Percentiles rank a stretch among this genome's conserved stretches.
Conservation (phyloP, 2,113 vertebrate genomes). For the Dascyllus trimaculatus region DNA sequence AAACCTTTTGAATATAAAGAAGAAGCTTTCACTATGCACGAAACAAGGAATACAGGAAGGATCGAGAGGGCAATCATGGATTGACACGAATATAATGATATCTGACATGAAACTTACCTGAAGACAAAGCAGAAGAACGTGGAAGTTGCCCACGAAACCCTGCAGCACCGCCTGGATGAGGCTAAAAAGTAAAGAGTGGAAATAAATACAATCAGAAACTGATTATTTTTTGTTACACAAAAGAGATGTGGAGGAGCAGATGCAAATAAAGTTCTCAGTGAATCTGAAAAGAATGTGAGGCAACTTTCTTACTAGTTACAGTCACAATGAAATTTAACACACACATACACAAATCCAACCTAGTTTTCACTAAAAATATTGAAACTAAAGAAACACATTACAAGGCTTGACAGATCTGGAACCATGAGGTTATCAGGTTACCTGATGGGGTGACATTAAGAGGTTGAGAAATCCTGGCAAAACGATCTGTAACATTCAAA, state of each 20-base stretch:
- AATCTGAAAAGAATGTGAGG: neutral
- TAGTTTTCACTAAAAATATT: neutral
- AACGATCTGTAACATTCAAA: neutral
- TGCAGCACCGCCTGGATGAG: neutral
- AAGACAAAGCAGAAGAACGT: neutral
- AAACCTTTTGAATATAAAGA: conserved; percentile 1
- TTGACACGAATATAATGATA: neutral
- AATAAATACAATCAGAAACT: neutral
- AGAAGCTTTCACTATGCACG: neutral
- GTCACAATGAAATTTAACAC: no score
- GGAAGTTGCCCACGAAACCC: no score
- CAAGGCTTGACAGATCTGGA: neutral
- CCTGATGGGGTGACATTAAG: neutral
- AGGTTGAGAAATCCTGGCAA: neutral
- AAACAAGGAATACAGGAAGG: neutral
- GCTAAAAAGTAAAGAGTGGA: no score
- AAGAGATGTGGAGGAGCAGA: no score
- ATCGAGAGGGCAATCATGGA: neutral
- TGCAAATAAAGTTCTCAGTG: neutral
- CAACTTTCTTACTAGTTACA: neutral
- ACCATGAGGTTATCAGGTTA: neutral
- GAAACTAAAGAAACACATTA: neutral
- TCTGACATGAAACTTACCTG: neutral
- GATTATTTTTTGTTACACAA: no score
- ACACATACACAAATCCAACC: neutral